Evolutionary conservation across 2,888 invertebrate species (phyloP), one percentile per base, ranked within the genome.

Genomic region (Agrilus mali): DNA sequence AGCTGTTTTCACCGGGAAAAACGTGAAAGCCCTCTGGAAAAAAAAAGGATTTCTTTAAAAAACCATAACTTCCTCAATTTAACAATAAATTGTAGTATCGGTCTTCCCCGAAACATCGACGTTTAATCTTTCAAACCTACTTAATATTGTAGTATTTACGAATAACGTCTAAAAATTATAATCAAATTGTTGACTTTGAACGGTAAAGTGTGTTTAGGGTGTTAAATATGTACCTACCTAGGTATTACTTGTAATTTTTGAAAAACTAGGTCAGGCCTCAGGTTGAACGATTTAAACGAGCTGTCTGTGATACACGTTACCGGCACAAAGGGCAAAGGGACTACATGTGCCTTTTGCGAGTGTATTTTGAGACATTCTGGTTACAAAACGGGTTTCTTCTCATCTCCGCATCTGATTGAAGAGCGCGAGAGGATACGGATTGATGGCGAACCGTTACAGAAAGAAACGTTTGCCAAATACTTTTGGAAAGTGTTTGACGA

Each of bases 321-420:
- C 46, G 98, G 98, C 8, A 97, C 97, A 1, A 98, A 98, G 69
- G 98, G 97, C 40, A 98, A 98, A 78, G 90, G 88, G 16, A 93
- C 94, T 13, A 94, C 95, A 1, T 94, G 95, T 62, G 93, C 95
- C 0, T 82, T 89, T 65, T 80, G 83, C 51, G 98, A 98, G 64
- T 80, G 85, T 0, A 87, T 98, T 48, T 71, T 98, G 10, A 78
- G 89, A 0, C 69, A 78, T 17, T 81, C 87, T 60, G 93, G 93
- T 3, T 80, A 78, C 58, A 82, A 76, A 56, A 97, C 96, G 0
- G 97, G 97, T 5, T 88, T 98, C 63, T 97, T 80, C 65, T 90
- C 92, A 39, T 98, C 97, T 0, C 98, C 98, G 0, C 98, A 99
- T 68, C 69, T 99, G 46, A 74, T 96, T 6, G 84, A 85, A 33